A percentile compares a stretch with the other conserved stretches of the same genome.
Evolutionary conservation across 2,113 vertebrate genomes (phyloP).

Genomic region (western clawed frog (Xenopus tropicalis)): DNA sequence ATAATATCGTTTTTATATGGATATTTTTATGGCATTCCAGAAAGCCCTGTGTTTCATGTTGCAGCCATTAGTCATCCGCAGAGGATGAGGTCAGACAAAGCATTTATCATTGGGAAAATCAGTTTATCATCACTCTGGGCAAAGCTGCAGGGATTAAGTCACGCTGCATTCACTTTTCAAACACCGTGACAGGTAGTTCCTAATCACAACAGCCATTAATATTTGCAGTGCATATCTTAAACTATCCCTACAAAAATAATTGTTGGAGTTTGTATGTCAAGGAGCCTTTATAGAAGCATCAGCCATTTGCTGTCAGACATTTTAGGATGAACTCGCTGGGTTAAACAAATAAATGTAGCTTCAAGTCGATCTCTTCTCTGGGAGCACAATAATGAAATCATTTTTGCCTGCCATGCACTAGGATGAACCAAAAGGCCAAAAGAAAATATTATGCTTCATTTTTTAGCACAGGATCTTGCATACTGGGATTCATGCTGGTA

Average conservation of each 20-base stretch:
- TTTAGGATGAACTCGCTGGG: slow-evolving; percentile 76
- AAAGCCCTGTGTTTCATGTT: slow-evolving; percentile 20
- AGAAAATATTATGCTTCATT: slow-evolving; percentile 88
- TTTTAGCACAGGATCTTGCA: slow-evolving; percentile 75
- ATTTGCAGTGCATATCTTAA: slow-evolving; percentile 52
- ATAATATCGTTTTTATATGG: no score
- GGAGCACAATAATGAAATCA: slow-evolving; percentile 78
- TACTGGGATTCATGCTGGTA: slow-evolving; percentile 47
- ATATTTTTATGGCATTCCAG: no score
- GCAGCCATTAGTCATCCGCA: slow-evolving; percentile 41
- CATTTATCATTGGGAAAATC: slow-evolving; percentile 14
- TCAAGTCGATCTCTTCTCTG: slow-evolving; percentile 72
- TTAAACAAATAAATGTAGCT: slow-evolving; percentile 80
- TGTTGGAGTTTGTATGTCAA: slow-evolving; percentile 60
- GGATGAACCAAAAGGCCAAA: slow-evolving; percentile 73
- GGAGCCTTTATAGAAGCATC: slow-evolving; percentile 74
- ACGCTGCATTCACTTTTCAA: slow-evolving; percentile 9
- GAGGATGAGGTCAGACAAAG: slow-evolving; percentile 47
- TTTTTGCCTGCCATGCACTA: slow-evolving; percentile 76
- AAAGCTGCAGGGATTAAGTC: slow-evolving; percentile 23
- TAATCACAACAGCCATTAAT: slow-evolving; percentile 52
- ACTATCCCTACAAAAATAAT: slow-evolving; percentile 60
- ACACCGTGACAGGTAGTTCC: slow-evolving; percentile 40
- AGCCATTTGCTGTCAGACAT: slow-evolving; percentile 75
- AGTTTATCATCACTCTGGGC: slow-evolving; percentile 43